Evolutionary conservation across 2,113 vertebrate genomes (phyloP), one percentile per base, ranked within the genome.

Genomic region (Collichthys lucidus): DNA sequence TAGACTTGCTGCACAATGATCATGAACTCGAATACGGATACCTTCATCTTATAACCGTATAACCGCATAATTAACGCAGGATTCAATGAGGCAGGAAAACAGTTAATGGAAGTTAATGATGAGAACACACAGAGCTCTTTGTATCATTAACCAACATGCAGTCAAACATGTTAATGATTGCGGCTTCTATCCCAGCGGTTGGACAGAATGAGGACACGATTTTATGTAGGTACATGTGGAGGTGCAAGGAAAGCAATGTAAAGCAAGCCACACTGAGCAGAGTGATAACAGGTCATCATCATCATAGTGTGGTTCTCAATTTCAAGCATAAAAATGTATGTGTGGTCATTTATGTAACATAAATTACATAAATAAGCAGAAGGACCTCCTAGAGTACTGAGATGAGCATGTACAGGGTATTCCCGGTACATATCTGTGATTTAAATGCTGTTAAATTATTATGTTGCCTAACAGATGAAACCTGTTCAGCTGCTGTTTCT

Each of bases 41-140:
- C 79, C 86, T 87, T 89, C 76, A 88, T 94, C 79, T 89, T 84
- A 80, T 89, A 89, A 80, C 72, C 75, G 84, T 83, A 26, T 26
- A 26, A 26, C 26, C 86, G 56, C 76, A 75, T 81, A 92, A 92
- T 92, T 91, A 91, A 88, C 59, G 47, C 26, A 61, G 73, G 72
- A 79, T 76, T 88, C 89, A 92, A 91, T 92, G 90, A 92, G 90
- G 89, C 90, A 85, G 82, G 73, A 87, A 87, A 91, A 92, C 85
- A 86, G 85, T 88, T 92, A 93, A 92, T 93, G 86, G 88, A 91
- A 92, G 90, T 90, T 94, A 93, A 92, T 91, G 89, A 93, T 79
- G 88, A 92, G 86, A 89, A 91, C 88, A 86, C 87, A 83, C 79
- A 79, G 85, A 83, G 86, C 86, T 86, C 76, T 77, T 75, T 90